Percentiles rank a stretch among this genome's conserved stretches.
These are phyloP conservation scores for Xanthia icteritia DNA, from an alignment of 2,888 invertebrate species.

Conservation along the genomic window DNA sequence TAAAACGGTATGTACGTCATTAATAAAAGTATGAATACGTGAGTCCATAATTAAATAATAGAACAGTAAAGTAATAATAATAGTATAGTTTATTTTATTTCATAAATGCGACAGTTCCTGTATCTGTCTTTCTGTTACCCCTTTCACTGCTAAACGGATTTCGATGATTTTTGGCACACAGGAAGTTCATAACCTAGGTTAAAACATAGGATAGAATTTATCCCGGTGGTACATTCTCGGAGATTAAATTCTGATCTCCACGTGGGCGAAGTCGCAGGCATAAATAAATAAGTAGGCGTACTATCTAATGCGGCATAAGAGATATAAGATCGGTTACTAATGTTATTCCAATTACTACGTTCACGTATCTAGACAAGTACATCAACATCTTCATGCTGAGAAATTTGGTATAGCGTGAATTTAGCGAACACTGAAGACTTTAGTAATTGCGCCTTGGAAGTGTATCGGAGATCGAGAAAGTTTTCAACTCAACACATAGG, in stretches of 20 bases:
- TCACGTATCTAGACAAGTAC: slow-evolving; percentile 12
- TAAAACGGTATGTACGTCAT: background rate
- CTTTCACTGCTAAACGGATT: background rate
- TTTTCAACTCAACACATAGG: slow-evolving; percentile 72
- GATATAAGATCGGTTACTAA: slow-evolving; percentile 13
- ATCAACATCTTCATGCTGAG: slow-evolving; percentile 32
- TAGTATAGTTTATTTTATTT: too few relatives aligned
- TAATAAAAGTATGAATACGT: background rate
- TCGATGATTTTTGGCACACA: too few relatives aligned
- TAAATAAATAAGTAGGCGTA: background rate
- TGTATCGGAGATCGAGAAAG: slow-evolving; percentile 73
- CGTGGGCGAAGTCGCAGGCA: too few relatives aligned
- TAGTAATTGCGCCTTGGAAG: slow-evolving; percentile 71
- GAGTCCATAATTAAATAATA: background rate
- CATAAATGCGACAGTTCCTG: too few relatives aligned
- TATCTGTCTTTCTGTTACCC: background rate
- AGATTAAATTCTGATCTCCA: too few relatives aligned
- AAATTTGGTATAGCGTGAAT: slow-evolving; percentile 48
- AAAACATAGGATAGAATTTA: too few relatives aligned
- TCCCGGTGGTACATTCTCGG: too few relatives aligned
- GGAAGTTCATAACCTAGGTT: too few relatives aligned
- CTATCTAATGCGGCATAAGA: background rate
- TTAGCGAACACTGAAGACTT: slow-evolving; percentile 62
- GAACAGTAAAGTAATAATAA: too few relatives aligned
- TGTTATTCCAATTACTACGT: background rate